Conservation (phyloP, 1,140 invertebrate species). For the Pinna nobilis region DNA sequence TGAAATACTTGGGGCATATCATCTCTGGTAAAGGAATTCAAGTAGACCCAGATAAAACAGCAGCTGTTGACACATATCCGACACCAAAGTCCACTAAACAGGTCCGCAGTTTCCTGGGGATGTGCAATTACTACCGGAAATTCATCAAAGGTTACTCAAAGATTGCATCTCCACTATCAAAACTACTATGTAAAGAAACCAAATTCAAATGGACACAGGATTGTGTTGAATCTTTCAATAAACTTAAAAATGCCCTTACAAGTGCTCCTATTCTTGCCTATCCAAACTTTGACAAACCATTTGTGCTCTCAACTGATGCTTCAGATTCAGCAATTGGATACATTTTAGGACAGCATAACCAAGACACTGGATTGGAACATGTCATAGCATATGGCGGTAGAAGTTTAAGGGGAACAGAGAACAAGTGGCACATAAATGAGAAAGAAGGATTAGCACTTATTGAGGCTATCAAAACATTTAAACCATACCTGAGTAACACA, state of each 20-base stretch:
- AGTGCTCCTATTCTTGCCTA: slow-evolving; percentile 21
- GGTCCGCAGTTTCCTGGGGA: slow-evolving; percentile 65
- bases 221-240: slow-evolving; percentile 59
- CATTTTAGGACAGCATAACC: slow-evolving; percentile 43
- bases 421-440: slow-evolving; percentile 37
- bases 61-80: slow-evolving; percentile 25
- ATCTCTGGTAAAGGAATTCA: slow-evolving; percentile 22
- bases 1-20: slow-evolving; percentile 24
- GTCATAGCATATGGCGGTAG: slow-evolving; percentile 42
- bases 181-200: background rate
- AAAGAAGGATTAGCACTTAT: no score
- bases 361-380: slow-evolving; percentile 33
- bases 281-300: slow-evolving; percentile 33
- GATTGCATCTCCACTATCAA: background rate
- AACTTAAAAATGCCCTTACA: slow-evolving; percentile 12
- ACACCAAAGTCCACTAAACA: slow-evolving; percentile 61
- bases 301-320: slow-evolving; percentile 35
- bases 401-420: slow-evolving; percentile 7
- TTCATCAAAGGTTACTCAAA: background rate
- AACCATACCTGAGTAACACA: slow-evolving; percentile 10
- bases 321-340: slow-evolving; percentile 28
- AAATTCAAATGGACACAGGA: background rate
- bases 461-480: slow-evolving; percentile 31
- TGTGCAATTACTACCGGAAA: background rate
- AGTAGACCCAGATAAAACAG: slow-evolving; percentile 13